Evolutionary conservation across 2,888 invertebrate genomes (phyloP).

Genomic region (Sarcophaga rosellei): DNA sequence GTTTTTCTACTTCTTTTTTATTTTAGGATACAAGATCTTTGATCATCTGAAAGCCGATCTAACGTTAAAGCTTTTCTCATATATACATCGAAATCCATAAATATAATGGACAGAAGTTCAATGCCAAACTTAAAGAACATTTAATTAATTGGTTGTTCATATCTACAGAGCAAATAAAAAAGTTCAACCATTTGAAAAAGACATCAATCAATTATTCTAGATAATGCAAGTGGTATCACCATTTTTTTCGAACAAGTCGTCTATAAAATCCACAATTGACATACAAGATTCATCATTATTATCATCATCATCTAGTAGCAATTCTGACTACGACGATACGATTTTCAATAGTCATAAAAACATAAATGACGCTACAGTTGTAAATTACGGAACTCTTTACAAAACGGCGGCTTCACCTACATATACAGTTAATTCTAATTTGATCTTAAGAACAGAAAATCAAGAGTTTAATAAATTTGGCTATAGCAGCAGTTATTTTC

Average conservation of each 20-base stretch:
- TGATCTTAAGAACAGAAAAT: background rate
- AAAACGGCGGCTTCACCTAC: conserved; percentile 3
- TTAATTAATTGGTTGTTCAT: background rate
- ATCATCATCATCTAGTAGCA: background rate
- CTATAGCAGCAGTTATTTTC: background rate
- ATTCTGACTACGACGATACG: background rate
- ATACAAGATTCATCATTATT: background rate
- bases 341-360: background rate
- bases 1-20: too few relatives aligned
- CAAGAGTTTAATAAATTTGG: background rate
- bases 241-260: background rate
- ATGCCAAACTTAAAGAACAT: background rate
- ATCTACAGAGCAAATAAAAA: background rate
- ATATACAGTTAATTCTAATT: background rate
- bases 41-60: too few relatives aligned
- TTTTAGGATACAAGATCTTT: too few relatives aligned
- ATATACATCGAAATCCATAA: too few relatives aligned
- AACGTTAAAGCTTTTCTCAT: too few relatives aligned
- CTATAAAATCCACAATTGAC: conserved; percentile 15
- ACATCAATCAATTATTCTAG: background rate
- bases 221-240: conserved; percentile 19
- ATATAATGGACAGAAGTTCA: background rate
- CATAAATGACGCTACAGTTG: background rate
- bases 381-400: conserved; percentile 11
- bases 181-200: background rate